Base-by-base conservation (phyloP, 2,888 invertebrate species). In the Eupithecia abbreviata region DNA sequence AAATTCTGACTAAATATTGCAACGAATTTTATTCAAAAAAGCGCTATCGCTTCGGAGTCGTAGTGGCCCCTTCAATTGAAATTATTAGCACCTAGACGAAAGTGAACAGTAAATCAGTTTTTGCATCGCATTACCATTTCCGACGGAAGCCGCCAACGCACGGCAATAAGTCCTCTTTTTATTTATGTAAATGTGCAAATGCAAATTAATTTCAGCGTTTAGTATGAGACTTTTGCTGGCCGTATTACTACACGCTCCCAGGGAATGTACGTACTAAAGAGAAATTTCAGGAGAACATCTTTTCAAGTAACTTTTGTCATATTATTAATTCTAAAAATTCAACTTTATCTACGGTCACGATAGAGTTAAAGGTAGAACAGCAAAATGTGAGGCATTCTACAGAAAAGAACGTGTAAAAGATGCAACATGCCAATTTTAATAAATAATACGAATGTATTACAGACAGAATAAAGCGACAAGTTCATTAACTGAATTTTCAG, bases 131-230 rank as follows among this genome's bases (percentile, higher is more conserved):
- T 90, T 91, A 90, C 88, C 89, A 89, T 89, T 89, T 86, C 84
- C 85, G 86, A 82, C 87, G 87, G 82, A 79, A 73, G 79, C 86
- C 85, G 83, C 86, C 87, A 89, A 86, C 85, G 86, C 84, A 86
- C 84, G 85, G 88, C 10, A 62, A 62, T 62, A 90, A 85, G 82
- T 84, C 85, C 86, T 85, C 85, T 88, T 79, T 86, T 90, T 91
- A 90, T 91, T 91, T 90, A 91, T 89, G 89, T 91, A 89, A 92
- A 90, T 87, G 90, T 86, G 86, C 86, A 90, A 91, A 92, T 92
- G 90, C 89, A 91, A 92, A 92, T 92, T 92, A 91, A 92, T 92
- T 90, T 89, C 85, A 83, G 84, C 90, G 87, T 89, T 91, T 90
- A 90, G 89, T 90, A 91, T 85, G 85, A 89, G 87, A 89, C 86